A percentile compares a stretch with the other conserved stretches of the same genome.
Conservation (phyloP, 2,797 vertebrate genomes). For the Pampus argenteus region DNA sequence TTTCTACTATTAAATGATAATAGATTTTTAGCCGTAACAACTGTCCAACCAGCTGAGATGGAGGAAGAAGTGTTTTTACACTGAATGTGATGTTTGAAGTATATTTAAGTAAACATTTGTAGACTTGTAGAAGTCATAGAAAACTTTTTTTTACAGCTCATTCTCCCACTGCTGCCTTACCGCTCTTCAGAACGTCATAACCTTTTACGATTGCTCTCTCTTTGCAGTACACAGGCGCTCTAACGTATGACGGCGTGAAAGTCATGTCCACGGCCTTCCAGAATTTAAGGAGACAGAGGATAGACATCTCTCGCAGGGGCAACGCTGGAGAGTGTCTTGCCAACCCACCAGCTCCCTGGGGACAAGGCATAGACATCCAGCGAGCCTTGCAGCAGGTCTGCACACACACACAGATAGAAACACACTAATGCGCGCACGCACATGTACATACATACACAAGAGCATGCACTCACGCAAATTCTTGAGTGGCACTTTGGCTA, state of each 20-base stretch:
- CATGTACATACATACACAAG: constrained; percentile 5
- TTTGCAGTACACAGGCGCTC: constrained; percentile 94
- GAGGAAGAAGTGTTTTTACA: constrained; percentile 3
- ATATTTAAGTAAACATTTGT: too few relatives aligned
- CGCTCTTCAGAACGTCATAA: not conserved
- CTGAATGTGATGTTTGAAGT: too few relatives aligned
- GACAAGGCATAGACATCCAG: constrained; percentile 99
- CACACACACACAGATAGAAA: constrained; percentile 7
- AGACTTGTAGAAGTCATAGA: not conserved
- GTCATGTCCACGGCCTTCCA: constrained; percentile 99
- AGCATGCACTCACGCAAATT: constrained; percentile 15
- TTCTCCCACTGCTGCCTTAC: not conserved
- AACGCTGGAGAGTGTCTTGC: constrained; percentile 98
- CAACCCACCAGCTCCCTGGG: constrained; percentile 98
- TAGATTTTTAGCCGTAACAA: constrained; percentile 29
- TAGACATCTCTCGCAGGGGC: constrained; percentile 96
- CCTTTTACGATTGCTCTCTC: constrained; percentile 33
- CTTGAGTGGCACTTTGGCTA: constrained; percentile 80
- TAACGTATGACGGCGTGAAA: constrained; percentile 96
- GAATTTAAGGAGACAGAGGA: constrained; percentile 94
- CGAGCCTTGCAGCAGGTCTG: constrained; percentile 96
- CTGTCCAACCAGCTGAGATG: not conserved
- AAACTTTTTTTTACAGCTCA: not conserved
- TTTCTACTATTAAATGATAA: constrained; percentile 21
- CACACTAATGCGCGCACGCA: constrained; percentile 5